phyloP scores from a whole-genome alignment of 2,888 invertebrate species.

The Metopia argyrocephala region DNA sequence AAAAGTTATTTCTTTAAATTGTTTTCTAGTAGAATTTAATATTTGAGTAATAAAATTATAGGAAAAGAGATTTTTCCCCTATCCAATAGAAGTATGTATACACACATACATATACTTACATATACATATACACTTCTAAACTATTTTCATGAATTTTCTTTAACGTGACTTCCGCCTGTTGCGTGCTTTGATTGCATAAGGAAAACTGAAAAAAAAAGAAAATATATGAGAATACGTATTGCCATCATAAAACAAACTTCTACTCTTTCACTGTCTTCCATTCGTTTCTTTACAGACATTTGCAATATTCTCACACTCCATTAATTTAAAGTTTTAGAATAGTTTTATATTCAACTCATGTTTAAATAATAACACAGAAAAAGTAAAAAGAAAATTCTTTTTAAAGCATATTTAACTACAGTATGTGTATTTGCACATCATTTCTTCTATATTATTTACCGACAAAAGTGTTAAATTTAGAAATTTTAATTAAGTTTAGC shows the following conservation, averaged over 20 bases:
- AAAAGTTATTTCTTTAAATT: not conserved
- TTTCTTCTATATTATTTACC: too few species aligned
- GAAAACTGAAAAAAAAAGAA: slow-evolving; percentile 1
- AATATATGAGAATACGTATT: slow-evolving; percentile 35
- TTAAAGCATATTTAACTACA: too few species aligned
- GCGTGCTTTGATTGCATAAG: slow-evolving; percentile 55
- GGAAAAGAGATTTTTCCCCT: not conserved
- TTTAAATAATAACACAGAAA: too few species aligned
- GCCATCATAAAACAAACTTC: slow-evolving; percentile 35
- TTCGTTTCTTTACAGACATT: not conserved
- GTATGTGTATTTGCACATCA: too few species aligned
- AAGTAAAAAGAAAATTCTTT: too few species aligned
- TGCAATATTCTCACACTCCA: not conserved
- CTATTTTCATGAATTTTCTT: slow-evolving; percentile 60
- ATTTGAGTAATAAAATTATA: not conserved
- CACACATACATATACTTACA: too few species aligned
- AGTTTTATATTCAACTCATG: too few species aligned
- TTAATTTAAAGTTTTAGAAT: slow-evolving; percentile 10
- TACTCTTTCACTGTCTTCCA: not conserved
- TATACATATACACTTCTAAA: slow-evolving; percentile 30
- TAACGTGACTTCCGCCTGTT: slow-evolving; percentile 59
- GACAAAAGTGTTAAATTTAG: too few species aligned
- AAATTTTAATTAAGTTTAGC: too few species aligned
- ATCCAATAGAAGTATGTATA: slow-evolving; percentile 1
- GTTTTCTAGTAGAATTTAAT: not conserved